Percentiles rank a stretch among this genome's conserved stretches.
Conservation (phyloP, 2,797 vertebrate genomes). For the Odontamblyopus rebecca region DNA sequence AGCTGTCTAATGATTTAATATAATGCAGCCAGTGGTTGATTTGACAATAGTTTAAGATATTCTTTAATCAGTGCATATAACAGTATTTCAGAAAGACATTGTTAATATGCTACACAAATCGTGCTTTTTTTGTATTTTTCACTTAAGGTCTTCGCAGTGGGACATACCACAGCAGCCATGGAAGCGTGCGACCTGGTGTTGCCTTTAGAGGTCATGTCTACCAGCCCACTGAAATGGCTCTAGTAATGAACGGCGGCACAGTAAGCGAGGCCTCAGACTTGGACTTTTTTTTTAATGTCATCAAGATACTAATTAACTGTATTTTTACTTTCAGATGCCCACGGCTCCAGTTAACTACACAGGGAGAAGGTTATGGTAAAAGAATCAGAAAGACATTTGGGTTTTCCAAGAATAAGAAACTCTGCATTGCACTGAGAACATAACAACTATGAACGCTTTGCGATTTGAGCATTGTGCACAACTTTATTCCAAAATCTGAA, state of each 20-base stretch:
- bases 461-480: conserved; percentile 28
- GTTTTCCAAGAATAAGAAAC: conserved; percentile 28
- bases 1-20: neutral
- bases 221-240: conserved; percentile 98
- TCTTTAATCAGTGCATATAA: neutral
- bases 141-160: conserved; percentile 84
- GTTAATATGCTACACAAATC: neutral
- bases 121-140: conserved; percentile 7
- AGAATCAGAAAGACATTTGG: conserved; percentile 4
- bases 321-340: conserved; percentile 84
- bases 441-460: conserved; percentile 5
- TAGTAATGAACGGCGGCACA: conserved; percentile 97
- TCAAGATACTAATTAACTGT: neutral
- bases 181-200: conserved; percentile 83
- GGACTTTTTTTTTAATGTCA: neutral
- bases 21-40: neutral
- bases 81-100: neutral
- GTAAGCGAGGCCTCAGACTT: conserved; percentile 74
- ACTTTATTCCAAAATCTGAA: neutral
- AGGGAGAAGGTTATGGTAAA: conserved; percentile 92
- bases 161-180: conserved; percentile 86
- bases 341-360: conserved; percentile 95
- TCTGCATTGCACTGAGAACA: conserved; percentile 20
- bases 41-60: neutral
- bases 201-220: conserved; percentile 97